Evolutionary conservation across 2,797 vertebrate genomes (phyloP).

Genomic region (Borostomias antarcticus): DNA sequence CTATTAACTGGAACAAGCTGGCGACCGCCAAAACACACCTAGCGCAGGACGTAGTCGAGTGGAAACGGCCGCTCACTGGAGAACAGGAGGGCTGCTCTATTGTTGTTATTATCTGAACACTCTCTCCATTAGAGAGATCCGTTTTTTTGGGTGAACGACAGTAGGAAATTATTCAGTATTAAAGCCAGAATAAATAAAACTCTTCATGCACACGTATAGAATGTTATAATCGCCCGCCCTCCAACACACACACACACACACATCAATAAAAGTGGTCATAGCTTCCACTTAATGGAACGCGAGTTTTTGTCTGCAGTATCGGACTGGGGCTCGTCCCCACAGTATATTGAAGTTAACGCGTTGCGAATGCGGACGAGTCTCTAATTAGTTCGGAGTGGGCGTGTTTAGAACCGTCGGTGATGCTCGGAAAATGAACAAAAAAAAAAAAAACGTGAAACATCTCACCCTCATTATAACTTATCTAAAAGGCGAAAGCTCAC

Average conservation of each 20-base stretch:
- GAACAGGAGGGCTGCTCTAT: conserved; percentile 36
- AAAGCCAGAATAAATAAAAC: conserved; percentile 51
- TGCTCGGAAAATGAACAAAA: too few relatives aligned
- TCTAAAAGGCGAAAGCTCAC: conserved; percentile 73
- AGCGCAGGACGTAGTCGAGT: conserved; percentile 72
- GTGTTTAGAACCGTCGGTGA: conserved; percentile 64
- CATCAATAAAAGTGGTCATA: conserved; percentile 65
- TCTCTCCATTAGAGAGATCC: neutral
- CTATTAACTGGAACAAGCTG: conserved; percentile 87
- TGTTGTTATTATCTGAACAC: conserved; percentile 5
- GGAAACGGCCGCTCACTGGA: conserved; percentile 75
- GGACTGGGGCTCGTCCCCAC: conserved; percentile 56
- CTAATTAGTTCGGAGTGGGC: conserved; percentile 75
- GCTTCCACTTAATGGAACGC: conserved; percentile 59
- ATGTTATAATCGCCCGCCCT: conserved; percentile 22
- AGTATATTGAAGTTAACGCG: conserved; percentile 54
- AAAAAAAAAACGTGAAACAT: conserved; percentile 76
- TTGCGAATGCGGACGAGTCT: conserved; percentile 68
- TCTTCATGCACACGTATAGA: conserved; percentile 36
- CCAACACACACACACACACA: too few relatives aligned
- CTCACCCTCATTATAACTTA: conserved; percentile 79
- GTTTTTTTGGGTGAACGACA: neutral
- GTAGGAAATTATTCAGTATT: neutral
- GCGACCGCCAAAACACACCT: conserved; percentile 79
- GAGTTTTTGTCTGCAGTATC: conserved; percentile 61